Conservation (phyloP, 2,888 invertebrate genomes). For the Hetaerina titia region DNA sequence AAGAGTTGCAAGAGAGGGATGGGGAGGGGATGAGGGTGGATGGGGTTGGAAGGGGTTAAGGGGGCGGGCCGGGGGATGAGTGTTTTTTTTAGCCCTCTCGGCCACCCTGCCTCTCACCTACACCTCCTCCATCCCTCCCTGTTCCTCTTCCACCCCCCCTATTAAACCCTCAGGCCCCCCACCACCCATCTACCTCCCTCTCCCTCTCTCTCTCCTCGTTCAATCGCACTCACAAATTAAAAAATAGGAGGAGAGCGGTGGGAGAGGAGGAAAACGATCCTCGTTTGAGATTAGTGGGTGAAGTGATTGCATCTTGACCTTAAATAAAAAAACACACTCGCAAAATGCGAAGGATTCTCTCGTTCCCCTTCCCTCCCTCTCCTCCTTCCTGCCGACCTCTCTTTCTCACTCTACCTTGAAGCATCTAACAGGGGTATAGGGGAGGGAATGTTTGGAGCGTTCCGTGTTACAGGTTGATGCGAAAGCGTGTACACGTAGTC, state of each 20-base stretch:
- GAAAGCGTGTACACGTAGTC: neutral
- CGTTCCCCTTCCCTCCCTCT: neutral
- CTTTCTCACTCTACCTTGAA: neutral
- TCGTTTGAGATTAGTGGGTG: constrained; percentile 48
- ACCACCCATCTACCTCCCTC: neutral
- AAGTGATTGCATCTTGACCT: constrained; percentile 65
- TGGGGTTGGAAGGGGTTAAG: neutral
- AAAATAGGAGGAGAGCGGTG: neutral
- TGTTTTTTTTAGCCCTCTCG: neutral
- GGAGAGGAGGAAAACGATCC: neutral
- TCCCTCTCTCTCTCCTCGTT: neutral
- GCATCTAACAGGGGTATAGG: neutral
- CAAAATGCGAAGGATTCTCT: neutral
- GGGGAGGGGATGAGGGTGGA: neutral
- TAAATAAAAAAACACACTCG: neutral
- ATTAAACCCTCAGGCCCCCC: neutral
- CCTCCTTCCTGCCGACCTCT: neutral
- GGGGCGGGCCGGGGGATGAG: neutral
- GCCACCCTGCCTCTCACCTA: neutral
- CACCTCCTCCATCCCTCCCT: neutral
- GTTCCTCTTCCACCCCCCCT: neutral
- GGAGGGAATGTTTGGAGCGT: constrained; percentile 28
- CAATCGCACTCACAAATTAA: constrained; percentile 16
- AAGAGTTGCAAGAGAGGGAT: neutral
- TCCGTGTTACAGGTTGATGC: constrained; percentile 33